Conservation (phyloP, 2,797 vertebrate species). For the Tragelaphus eurycerus region DNA sequence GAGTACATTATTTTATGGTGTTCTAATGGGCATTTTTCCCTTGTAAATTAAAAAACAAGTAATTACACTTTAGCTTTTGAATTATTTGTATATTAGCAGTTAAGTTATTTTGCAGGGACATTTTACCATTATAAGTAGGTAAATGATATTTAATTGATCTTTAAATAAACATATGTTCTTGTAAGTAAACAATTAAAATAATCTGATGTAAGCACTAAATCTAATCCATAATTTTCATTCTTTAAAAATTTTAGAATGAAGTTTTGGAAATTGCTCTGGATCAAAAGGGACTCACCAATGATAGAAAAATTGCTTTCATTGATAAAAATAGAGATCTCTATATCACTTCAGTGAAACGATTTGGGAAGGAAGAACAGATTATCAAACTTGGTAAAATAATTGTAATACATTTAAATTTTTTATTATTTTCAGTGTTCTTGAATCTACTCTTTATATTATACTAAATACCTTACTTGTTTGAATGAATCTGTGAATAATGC, state of each 20-base stretch:
- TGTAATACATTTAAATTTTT: conserved; percentile 18
- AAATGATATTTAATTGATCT: conserved; percentile 20
- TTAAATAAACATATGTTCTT: conserved; percentile 17
- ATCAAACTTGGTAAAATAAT: conserved; percentile 92
- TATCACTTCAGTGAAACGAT: conserved; percentile 91
- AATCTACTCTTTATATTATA: background rate
- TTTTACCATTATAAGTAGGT: conserved; percentile 17
- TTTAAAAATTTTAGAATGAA: conserved; percentile 87
- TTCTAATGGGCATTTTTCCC: background rate
- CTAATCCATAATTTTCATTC: conserved; percentile 28
- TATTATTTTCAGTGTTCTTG: conserved; percentile 21
- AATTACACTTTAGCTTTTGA: background rate
- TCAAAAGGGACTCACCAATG: conserved; percentile 91
- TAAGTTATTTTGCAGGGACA: conserved; percentile 26
- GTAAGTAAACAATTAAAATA: conserved; percentile 24
- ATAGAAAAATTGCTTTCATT: conserved; percentile 95
- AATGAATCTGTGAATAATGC: conserved; percentile 12
- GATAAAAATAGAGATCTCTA: conserved; percentile 98
- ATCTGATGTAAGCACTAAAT: conserved; percentile 22
- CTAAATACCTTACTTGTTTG: conserved; percentile 15
- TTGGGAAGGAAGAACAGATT: conserved; percentile 92
- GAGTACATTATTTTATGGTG: background rate
- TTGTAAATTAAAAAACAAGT: background rate
- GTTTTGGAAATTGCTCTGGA: conserved; percentile 94
- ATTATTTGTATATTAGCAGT: background rate